Evolutionary conservation across 2,888 invertebrate species (phyloP), one percentile per base, ranked within the genome.

Genomic region (Allophyes oxyacanthae): DNA sequence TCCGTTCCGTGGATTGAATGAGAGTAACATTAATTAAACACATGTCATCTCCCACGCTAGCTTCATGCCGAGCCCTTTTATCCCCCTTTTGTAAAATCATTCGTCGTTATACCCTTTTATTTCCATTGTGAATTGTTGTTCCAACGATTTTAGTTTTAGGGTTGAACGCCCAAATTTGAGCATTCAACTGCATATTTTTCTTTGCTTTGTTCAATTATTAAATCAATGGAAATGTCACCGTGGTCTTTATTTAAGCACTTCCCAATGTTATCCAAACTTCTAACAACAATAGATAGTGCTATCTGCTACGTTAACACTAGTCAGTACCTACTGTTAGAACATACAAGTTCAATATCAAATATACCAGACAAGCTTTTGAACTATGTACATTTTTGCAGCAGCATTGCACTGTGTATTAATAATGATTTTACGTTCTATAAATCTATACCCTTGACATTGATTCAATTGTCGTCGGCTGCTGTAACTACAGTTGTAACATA

Each of bases 21-120:
- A 75, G 77, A 73, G 74, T 64, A 78, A 74, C 80, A 82, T 84
- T 86, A 86, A 86, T 87, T 86, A 84, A 82, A 79, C 84, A 85
- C 77, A 78, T 87, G 86, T 84, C 85, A 85, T 82, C 72, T 84
- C 84, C 83, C 83, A 85, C 84, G 84, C 82, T 61, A 14, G 53
- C 56, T 52, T 61, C 58, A 58, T 57, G 69, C 67, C 59, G 64
- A 51, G 68, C 53, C 74, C 76, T 71, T 79, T 81, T 77, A 78
- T 80, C 74, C 71, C 52, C 75, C 67, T 74, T 82, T 79, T 83
- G 73, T 78, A 72, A 75, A 80, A 77, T 78, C 64, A 75, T 66
- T 79, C 74, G 64, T 72, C 64, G 64, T 65, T 64, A 42, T 59
- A 63, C 72, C 72, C 60, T 71, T 77, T 75, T 65, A 75, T 72